These are phyloP conservation scores for Eufriesea mexicana DNA, from an alignment of 1,140 invertebrate genomes.

Conservation along the genomic window DNA sequence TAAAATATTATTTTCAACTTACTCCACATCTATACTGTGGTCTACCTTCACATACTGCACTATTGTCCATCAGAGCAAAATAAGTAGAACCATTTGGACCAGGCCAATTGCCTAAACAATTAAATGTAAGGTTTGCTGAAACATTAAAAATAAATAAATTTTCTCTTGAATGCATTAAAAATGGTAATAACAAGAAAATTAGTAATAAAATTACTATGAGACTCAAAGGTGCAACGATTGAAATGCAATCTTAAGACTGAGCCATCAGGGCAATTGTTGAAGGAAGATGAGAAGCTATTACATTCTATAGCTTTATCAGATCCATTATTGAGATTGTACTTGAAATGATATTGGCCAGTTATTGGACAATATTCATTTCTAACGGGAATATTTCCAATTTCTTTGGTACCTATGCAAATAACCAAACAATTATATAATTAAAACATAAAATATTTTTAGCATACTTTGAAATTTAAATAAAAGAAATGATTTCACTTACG, in stretches of 20 bases:
- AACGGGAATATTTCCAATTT: constrained; percentile 80
- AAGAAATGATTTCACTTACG: constrained; percentile 71
- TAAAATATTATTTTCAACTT: constrained; percentile 73
- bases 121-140: constrained; percentile 84
- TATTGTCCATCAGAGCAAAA: constrained; percentile 85
- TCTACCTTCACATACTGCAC: constrained; percentile 78
- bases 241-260: constrained; percentile 85
- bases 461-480: not conserved
- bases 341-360: constrained; percentile 85
- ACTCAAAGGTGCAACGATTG: constrained; percentile 83
- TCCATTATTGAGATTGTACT: constrained; percentile 84
- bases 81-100: constrained; percentile 84
- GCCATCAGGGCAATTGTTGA: constrained; percentile 87
- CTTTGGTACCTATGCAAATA: constrained; percentile 82
- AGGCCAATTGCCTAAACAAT: constrained; percentile 87
- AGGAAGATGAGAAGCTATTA: constrained; percentile 82
- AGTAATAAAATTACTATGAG: constrained; percentile 79
- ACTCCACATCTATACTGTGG: constrained; percentile 88
- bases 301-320: constrained; percentile 83
- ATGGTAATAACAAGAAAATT: not conserved
- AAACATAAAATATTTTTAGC: not conserved
- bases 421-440: not conserved
- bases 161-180: not conserved
- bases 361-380: constrained; percentile 87
- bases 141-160: not conserved